A percentile compares a stretch with the other conserved stretches of the same genome.
phyloP scores from a whole-genome alignment of 2,888 invertebrate species.

The Polyommatus iphigenia region DNA sequence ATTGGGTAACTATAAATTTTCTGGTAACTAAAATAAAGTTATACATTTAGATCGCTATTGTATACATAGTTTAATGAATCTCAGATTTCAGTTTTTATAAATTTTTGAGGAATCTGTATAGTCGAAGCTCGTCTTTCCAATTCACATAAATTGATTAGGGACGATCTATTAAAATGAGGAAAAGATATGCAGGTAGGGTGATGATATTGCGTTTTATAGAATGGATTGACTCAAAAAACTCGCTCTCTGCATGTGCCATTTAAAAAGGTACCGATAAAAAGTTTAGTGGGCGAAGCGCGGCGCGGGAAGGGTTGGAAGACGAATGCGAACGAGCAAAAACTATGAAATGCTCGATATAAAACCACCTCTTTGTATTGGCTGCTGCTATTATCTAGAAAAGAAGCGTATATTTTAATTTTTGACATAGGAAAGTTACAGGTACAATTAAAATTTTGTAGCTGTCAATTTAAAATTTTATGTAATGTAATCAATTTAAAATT shows the following conservation, averaged over 20 bases:
- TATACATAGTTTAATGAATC: neutral
- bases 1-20: neutral
- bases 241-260: slow-evolving; percentile 78
- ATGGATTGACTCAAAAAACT: slow-evolving; percentile 63
- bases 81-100: slow-evolving; percentile 13
- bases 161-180: slow-evolving; percentile 71
- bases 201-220: slow-evolving; percentile 76
- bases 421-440: neutral
- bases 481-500: too few relatives aligned
- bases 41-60: neutral
- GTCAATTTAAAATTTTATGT: too few relatives aligned
- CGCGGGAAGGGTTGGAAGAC: slow-evolving; percentile 72
- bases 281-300: slow-evolving; percentile 71
- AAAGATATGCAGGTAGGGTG: slow-evolving; percentile 69
- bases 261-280: slow-evolving; percentile 72
- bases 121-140: slow-evolving; percentile 36
- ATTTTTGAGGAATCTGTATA: slow-evolving; percentile 30
- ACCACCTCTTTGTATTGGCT: slow-evolving; percentile 46
- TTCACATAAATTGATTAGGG: slow-evolving; percentile 67
- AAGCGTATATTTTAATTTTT: neutral
- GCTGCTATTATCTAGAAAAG: neutral
- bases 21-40: neutral
- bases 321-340: slow-evolving; percentile 67
- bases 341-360: slow-evolving; percentile 59
- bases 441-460: neutral